Base-by-base conservation (phyloP, 1,140 invertebrate species). In the Leptoteleia sp. region DNA sequence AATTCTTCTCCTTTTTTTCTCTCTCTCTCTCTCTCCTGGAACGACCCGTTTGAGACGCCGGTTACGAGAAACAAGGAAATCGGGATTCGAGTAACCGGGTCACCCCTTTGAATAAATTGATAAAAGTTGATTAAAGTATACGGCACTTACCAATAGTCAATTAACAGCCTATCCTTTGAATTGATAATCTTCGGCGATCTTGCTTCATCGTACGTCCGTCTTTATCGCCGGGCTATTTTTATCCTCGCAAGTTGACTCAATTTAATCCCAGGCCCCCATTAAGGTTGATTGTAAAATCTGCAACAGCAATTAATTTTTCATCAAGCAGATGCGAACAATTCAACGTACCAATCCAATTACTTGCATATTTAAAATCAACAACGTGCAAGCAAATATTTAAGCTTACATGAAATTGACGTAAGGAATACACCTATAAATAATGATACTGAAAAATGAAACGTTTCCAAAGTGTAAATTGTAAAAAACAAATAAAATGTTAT, bases 141-240 rank as follows among this genome's bases (percentile, higher is more conserved):
- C 55, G 55, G 38, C 55, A 42, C 42, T 27, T 13, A 40, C 12
- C 42, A 38, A 40, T 38, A 33, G 59, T 71, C 65, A 71, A 71
- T 77, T 48, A 77, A 71, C n/a, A 27, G 61, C 35, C 40, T 59
- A 70, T 64, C 59, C 59, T 52, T 6, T 12, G 9, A 12, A 77
- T 77, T 54, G 55, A 59, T 71, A 71, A 54, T 59, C 38, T 67
- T 50, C 45, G 8, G 25, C 25, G 38, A 47, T 47, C 50, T 65
- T 31, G 22, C 38, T 27, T 59, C 27, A 62, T 65, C 54, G 54
- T 54, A 54, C 40, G 6, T 37, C 27, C 16, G 27, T 40, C 59
- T 59, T 40, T 17, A 17, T 31, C 40, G 8, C 4, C 19, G 5
- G 4, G 43, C 31, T 42, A 64, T 59, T 70, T 70, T 45, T 50